Percentiles rank a stretch among this genome's conserved stretches.
These are phyloP conservation scores for Lithophane semibrunnea DNA, from an alignment of 2,888 invertebrate species.

Conservation along the genomic window DNA sequence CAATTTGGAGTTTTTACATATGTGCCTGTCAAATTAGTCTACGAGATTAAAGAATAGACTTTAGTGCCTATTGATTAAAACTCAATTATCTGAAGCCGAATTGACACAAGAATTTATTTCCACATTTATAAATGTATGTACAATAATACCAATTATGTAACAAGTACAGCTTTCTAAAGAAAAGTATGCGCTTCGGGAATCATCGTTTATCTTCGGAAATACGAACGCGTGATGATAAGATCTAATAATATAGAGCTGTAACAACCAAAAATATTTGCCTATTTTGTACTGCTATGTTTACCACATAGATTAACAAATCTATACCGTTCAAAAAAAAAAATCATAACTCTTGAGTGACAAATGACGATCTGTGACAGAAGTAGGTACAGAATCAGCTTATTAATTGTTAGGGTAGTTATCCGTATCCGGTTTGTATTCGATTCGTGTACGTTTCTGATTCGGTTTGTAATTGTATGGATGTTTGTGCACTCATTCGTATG, in stretches of 20 bases:
- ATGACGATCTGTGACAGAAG: not conserved
- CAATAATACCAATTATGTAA: constrained; percentile 25
- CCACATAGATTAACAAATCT: not conserved
- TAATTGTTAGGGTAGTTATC: too few species aligned
- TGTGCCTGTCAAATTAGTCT: too few species aligned
- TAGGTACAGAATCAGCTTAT: too few species aligned
- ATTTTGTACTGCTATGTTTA: not conserved
- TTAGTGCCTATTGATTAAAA: not conserved
- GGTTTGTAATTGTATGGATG: too few species aligned
- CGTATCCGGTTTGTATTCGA: too few species aligned
- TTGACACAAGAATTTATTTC: constrained; percentile 23
- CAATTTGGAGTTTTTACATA: too few species aligned
- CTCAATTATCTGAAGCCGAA: not conserved
- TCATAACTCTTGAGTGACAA: not conserved
- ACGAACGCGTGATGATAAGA: not conserved
- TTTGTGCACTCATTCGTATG: too few species aligned
- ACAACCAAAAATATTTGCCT: not conserved
- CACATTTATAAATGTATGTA: constrained; percentile 2
- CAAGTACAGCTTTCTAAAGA: not conserved
- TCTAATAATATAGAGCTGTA: not conserved
- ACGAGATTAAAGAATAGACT: too few species aligned
- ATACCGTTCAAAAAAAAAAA: not conserved
- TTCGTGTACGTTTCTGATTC: too few species aligned
- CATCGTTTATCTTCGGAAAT: not conserved
- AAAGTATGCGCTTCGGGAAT: not conserved